Evolutionary conservation across 2,888 invertebrate species (phyloP).

Genomic region (Dastarcus helophoroides): DNA sequence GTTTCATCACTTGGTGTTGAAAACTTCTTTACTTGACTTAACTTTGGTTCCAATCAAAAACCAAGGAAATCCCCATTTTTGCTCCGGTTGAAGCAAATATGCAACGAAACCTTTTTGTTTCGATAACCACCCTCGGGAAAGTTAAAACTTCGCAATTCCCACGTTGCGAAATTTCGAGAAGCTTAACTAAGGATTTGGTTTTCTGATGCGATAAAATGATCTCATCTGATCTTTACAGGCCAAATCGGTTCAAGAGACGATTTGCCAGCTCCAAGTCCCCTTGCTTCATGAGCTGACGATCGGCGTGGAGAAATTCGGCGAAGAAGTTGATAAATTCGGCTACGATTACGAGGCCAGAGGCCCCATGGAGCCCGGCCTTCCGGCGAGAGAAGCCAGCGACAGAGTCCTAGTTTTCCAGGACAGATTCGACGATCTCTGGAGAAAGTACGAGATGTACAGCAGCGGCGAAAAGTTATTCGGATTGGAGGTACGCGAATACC

Average conservation of each 20-base stretch:
- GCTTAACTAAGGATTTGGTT: too few relatives aligned
- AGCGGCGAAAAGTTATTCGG: conserved; percentile 80
- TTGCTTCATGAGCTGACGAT: conserved; percentile 59
- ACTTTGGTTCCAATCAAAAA: too few relatives aligned
- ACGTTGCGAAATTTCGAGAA: too few relatives aligned
- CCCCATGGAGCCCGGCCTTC: conserved; percentile 73
- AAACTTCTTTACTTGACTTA: too few relatives aligned
- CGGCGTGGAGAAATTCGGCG: conserved; percentile 56
- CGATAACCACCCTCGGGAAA: too few relatives aligned
- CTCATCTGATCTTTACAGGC: too few relatives aligned
- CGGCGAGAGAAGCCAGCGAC: conserved; percentile 79
- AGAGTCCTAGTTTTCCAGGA: conserved; percentile 64
- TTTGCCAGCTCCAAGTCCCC: conserved; percentile 63
- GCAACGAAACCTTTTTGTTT: too few relatives aligned
- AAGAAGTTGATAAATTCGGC: conserved; percentile 58
- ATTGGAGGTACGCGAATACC: conserved; percentile 72
- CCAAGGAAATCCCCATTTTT: too few relatives aligned
- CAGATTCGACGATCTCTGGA: conserved; percentile 73
- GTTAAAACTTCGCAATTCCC: too few relatives aligned
- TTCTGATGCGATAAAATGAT: too few relatives aligned
- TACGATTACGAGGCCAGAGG: conserved; percentile 61
- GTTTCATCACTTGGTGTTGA: too few relatives aligned
- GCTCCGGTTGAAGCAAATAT: too few relatives aligned
- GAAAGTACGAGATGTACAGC: conserved; percentile 69
- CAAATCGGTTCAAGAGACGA: conserved; percentile 55